These are phyloP conservation scores for Typhlichthys subterraneus DNA, from an alignment of 2,797 vertebrate genomes.

Conservation along the genomic window DNA sequence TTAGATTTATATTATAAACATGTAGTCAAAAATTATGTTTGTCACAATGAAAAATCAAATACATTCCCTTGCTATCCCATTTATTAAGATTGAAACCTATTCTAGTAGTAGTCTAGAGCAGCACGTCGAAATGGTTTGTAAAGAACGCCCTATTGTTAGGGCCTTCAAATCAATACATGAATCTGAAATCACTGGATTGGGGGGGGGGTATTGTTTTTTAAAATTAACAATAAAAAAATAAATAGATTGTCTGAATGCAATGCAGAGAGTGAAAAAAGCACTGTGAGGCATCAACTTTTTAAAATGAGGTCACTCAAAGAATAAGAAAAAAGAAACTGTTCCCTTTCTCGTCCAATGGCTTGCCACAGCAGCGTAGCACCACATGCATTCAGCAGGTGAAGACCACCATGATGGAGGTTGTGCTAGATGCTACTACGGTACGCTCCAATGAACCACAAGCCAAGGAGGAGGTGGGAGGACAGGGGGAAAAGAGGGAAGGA, in stretches of 20 bases:
- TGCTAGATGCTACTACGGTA: not conserved
- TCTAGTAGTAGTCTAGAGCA: not conserved
- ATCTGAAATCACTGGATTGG: slow-evolving; percentile 18
- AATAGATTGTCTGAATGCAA: slow-evolving; percentile 83
- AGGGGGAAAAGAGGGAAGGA: not conserved
- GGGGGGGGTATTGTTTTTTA: not conserved
- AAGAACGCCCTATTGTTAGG: slow-evolving; percentile 5
- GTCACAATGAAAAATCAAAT: not conserved
- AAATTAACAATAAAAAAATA: slow-evolving; percentile 32
- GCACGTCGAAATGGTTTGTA: slow-evolving; percentile 38
- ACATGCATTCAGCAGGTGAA: not conserved
- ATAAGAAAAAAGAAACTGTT: slow-evolving; percentile 12
- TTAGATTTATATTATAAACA: no score
- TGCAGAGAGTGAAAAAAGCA: slow-evolving; percentile 1
- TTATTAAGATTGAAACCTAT: slow-evolving; percentile 5
- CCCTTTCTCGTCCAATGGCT: not conserved
- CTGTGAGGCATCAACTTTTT: not conserved
- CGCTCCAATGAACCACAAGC: not conserved
- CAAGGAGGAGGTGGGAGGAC: not conserved
- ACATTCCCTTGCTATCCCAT: not conserved
- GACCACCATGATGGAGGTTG: not conserved
- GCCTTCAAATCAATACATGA: slow-evolving; percentile 8
- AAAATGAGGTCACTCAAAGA: slow-evolving; percentile 12
- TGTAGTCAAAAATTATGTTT: no score
- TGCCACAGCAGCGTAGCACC: slow-evolving; percentile 1